Conservation (phyloP, 2,113 vertebrate genomes). For the Morone saxatilis region DNA sequence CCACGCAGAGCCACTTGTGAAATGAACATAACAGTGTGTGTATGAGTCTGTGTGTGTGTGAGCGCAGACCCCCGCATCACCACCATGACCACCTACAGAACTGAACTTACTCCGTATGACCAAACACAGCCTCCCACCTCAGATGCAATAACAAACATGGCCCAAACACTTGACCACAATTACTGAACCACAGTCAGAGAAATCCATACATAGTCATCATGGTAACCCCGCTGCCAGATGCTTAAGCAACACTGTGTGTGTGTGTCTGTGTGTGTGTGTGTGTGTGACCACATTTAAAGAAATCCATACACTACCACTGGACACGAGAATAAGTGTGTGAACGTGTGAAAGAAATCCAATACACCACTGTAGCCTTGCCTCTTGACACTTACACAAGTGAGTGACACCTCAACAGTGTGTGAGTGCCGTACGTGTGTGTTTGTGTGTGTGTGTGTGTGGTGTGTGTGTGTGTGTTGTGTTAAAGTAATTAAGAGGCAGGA, state of each 20-base stretch:
- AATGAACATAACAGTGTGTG: slow-evolving; percentile 48
- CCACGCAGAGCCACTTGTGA: slow-evolving; percentile 71
- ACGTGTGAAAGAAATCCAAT: slow-evolving; percentile 37
- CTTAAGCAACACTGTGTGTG: slow-evolving; percentile 29
- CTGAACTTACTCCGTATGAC: slow-evolving; percentile 62
- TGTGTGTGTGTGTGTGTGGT: slow-evolving; percentile 13
- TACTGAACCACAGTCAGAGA: slow-evolving; percentile 48
- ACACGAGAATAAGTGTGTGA: slow-evolving; percentile 31
- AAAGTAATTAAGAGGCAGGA: slow-evolving; percentile 62
- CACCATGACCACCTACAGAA: slow-evolving; percentile 60
- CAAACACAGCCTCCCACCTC: slow-evolving; percentile 71
- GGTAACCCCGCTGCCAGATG: slow-evolving; percentile 13
- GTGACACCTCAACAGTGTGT: slow-evolving; percentile 41
- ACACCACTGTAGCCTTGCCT: not conserved
- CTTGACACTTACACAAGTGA: slow-evolving; percentile 42
- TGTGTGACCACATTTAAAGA: slow-evolving; percentile 35
- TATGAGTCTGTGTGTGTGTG: slow-evolving; percentile 17
- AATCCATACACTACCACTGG: slow-evolving; percentile 37
- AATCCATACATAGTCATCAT: slow-evolving; percentile 58
- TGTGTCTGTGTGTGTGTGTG: not conserved
- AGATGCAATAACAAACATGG: slow-evolving; percentile 68
- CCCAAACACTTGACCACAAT: slow-evolving; percentile 73
- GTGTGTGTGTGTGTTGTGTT: slow-evolving; percentile 19
- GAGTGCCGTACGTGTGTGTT: slow-evolving; percentile 24
- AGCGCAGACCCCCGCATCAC: not conserved